Evolutionary conservation across 2,888 invertebrate genomes (phyloP).

Genomic region (Agonopterix subpropinquella): DNA sequence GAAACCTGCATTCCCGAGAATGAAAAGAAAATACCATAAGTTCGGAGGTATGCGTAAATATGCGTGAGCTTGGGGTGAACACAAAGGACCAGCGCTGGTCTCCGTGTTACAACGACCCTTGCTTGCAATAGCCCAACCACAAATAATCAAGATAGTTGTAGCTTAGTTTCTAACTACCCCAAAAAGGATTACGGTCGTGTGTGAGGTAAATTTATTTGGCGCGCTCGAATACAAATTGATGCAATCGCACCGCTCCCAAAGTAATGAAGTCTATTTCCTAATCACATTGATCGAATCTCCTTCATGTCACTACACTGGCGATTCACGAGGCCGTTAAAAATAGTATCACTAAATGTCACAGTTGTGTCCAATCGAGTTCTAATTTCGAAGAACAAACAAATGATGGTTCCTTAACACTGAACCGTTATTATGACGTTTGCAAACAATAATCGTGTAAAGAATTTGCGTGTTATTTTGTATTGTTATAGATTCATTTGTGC

Average conservation of each 20-base stretch:
- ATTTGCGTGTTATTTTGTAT: slow-evolving; percentile 14
- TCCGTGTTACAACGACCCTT: too few relatives aligned
- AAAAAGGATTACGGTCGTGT: too few relatives aligned
- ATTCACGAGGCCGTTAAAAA: slow-evolving; percentile 38
- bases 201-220: too few relatives aligned
- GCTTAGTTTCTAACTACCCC: too few relatives aligned
- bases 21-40: too few relatives aligned
- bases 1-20: too few relatives aligned
- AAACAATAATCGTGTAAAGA: slow-evolving; percentile 32
- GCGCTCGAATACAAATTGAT: not conserved
- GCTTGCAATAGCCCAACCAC: too few relatives aligned
- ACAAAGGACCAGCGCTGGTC: too few relatives aligned
- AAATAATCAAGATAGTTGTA: too few relatives aligned
- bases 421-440: slow-evolving; percentile 50
- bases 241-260: not conserved
- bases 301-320: slow-evolving; percentile 19
- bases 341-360: slow-evolving; percentile 49
- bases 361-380: slow-evolving; percentile 36
- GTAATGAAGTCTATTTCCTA: not conserved
- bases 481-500: slow-evolving; percentile 13
- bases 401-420: slow-evolving; percentile 35
- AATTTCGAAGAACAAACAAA: slow-evolving; percentile 61
- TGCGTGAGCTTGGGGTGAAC: too few relatives aligned
- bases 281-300: slow-evolving; percentile 3
- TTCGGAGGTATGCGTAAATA: too few relatives aligned